These are phyloP conservation scores for Dioctria rufipes DNA, from an alignment of 2,888 invertebrate genomes.

Conservation along the genomic window DNA sequence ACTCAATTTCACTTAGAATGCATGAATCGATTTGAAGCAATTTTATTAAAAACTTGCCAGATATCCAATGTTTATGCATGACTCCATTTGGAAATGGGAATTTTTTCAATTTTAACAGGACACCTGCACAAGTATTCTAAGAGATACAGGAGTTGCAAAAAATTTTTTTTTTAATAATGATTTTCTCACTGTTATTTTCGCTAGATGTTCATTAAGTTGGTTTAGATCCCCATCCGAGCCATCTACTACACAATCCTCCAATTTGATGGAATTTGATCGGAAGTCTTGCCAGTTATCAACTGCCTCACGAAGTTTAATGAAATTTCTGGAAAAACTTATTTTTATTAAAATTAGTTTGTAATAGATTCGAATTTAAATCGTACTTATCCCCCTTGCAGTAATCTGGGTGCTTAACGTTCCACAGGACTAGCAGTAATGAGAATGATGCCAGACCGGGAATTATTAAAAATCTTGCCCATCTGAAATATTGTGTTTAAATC, in stretches of 20 bases:
- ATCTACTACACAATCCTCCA: too few relatives aligned
- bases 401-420: constrained; percentile 14
- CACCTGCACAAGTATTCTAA: too few relatives aligned
- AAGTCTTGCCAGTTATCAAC: too few relatives aligned
- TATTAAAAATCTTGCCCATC: constrained; percentile 32
- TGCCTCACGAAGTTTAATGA: too few relatives aligned
- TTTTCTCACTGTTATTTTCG: background rate
- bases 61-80: background rate
- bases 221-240: background rate
- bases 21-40: background rate
- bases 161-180: too few relatives aligned
- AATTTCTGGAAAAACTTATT: too few relatives aligned
- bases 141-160: background rate
- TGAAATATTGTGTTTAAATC: background rate
- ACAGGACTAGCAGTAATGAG: constrained; percentile 16
- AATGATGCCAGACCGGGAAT: constrained; percentile 30
- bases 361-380: background rate
- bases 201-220: background rate
- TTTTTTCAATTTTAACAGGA: too few relatives aligned
- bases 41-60: constrained; percentile 12
- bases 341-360: background rate
- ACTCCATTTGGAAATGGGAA: background rate
- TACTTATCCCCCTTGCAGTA: constrained; percentile 9
- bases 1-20: background rate
- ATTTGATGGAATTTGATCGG: too few relatives aligned